Evolutionary conservation across 2,888 invertebrate species (phyloP), one percentile per base, ranked within the genome.

Genomic region (Mayetiola destructor): DNA sequence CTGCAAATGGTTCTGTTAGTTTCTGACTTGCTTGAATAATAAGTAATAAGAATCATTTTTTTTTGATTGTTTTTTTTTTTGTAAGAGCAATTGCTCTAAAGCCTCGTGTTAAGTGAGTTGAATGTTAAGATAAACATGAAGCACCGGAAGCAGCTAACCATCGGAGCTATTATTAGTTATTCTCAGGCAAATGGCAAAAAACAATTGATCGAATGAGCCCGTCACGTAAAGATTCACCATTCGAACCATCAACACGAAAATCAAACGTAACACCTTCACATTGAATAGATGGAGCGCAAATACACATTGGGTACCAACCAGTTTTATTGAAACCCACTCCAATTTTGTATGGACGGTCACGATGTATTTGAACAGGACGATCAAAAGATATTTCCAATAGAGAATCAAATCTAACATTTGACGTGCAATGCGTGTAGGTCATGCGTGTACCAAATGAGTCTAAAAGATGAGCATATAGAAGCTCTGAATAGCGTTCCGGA

Each of bases 371-470:
- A 58, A 88, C 82, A 8, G 87, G 85, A 8, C 86, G 73, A 73
- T 88, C 86, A 70, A 88, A 88, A 62, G 81, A 81, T 64, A 89
- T 84, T 71, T 88, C 88, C 58, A 88, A 77, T 63, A 86, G 75
- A 27, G 82, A 82, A 20, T 82, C 77, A 69, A 80, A 84, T n/a
- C 79, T 77, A 60, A 86, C 88, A 61, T 85, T 78, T 61, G 81
- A 83, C 55, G 87, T 85, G 67, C 84, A 88, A 72, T 88, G 88
- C 1, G 85, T 87, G 71, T 88, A 88, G 0, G 88, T 86, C 64
- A 88, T 78, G 4, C 88, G 75, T 54, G 84, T 83, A 5, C 86
- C 86, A 70, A 86, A 85, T 23, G 81, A 81, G 72, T 88, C 88
- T 64, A 87, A 76, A 59, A 89, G 75, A 72, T 88, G 85, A 16